Base-by-base conservation (phyloP, 2,888 invertebrate species). In the Cyrtodaria siliqua region DNA sequence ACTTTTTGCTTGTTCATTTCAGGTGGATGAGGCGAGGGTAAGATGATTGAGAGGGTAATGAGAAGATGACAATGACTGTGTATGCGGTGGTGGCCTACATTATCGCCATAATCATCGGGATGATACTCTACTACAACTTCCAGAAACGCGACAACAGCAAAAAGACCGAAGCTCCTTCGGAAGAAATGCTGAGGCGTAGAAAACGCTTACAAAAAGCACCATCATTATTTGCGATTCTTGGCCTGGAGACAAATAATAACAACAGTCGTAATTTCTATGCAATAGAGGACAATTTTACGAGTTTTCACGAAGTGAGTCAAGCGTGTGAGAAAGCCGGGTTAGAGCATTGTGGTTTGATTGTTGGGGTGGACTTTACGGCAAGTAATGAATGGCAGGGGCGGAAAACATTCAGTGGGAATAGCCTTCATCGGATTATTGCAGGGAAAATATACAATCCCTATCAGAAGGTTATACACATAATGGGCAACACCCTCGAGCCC, bases 361-460 rank as follows among this genome's bases (percentile, higher is more conserved):
- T 94, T 60, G 94, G 94, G 0, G 92, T 94, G 44, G 94, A 94
- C 87, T 94, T 94, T 88, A 94, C 94, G 8, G 94, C 94, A 9
- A 93, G 93, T 79, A 94, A 94, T 84, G 94, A 94, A 82, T 94
- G 94, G 92, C 94, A 94, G 83, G 94, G 94, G 27, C 86, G 93
- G 55, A 92, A 93, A 71, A 93, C 93, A 9, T 94, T 94, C 84
- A 87, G 85, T 42, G 93, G 93, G 20, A 88, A 92, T 33, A 91
- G 92, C 59, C 87, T 94, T 29, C 92, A 94, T 84, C 89, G 91
- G 64, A 82, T 93, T 2, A 71, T 86, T 40, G 89, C 90, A 6
- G 86, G 88, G 40, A 90, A 90, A 66, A 82, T 90, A 2, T 86
- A 87, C 62, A 94, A 94, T 86, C 94, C 94, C 1, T 94, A 94